Evolutionary conservation across 1,140 invertebrate genomes (phyloP).

Genomic region (Orchestia grillus): DNA sequence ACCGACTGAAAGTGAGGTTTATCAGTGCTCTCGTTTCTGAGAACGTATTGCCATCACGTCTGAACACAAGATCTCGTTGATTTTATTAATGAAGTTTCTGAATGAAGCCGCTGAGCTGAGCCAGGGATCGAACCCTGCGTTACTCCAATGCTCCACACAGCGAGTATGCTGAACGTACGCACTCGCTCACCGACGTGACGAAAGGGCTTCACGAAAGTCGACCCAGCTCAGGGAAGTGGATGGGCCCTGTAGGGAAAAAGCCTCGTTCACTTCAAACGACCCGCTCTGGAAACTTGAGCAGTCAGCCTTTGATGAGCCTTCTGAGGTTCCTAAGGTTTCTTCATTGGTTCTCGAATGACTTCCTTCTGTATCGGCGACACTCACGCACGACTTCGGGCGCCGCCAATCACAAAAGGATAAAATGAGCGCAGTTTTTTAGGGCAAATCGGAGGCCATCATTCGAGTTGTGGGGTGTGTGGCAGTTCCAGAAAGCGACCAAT

Average conservation of each 20-base stretch:
- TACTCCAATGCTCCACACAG: too few relatives aligned
- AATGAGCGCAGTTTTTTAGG: not conserved
- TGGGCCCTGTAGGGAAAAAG: not conserved
- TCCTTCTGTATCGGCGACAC: not conserved
- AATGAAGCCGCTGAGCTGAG: not conserved
- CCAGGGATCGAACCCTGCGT: not conserved
- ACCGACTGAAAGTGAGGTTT: not conserved
- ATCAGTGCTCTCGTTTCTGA: not conserved
- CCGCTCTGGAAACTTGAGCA: not conserved
- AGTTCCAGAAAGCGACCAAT: not conserved
- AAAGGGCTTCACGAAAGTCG: not conserved
- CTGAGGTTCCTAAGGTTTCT: too few relatives aligned
- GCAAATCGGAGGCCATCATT: not conserved
- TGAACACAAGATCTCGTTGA: not conserved
- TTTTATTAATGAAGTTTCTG: not conserved
- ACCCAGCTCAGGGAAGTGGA: not conserved
- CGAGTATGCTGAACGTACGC: not conserved
- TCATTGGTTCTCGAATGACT: not conserved
- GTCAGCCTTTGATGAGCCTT: not conserved
- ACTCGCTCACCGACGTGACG: not conserved
- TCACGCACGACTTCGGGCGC: not conserved
- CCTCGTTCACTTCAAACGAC: not conserved
- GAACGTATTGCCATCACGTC: not conserved
- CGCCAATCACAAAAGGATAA: too few relatives aligned
- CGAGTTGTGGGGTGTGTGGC: not conserved